Evolutionary conservation across 1,140 invertebrate genomes (phyloP).

Genomic region (Achatina immaculata): DNA sequence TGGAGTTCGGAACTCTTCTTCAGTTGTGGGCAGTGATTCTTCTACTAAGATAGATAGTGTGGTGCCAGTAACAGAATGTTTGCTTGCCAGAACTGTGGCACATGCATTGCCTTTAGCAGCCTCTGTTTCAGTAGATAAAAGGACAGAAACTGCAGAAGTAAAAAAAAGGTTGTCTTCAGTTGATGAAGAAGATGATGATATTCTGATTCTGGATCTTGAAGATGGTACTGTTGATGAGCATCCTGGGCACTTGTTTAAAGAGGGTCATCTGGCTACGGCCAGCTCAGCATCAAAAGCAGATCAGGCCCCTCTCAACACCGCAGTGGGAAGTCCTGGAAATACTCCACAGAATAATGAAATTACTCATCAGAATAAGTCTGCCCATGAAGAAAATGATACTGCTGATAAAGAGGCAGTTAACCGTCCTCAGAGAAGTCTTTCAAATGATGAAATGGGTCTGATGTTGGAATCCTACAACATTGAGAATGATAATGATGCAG

Average conservation of each 20-base stretch:
- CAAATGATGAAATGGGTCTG: conserved; percentile 34
- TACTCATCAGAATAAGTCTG: neutral
- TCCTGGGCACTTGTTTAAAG: neutral
- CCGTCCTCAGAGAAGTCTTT: neutral
- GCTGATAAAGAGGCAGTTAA: neutral
- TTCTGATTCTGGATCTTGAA: conserved; percentile 26
- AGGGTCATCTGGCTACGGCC: neutral
- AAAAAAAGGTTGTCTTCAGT: neutral
- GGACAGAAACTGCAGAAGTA: neutral
- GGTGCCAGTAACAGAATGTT: too few species aligned
- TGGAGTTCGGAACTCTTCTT: neutral
- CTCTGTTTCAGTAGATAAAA: neutral
- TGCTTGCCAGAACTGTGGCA: too few species aligned
- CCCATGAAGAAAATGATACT: neutral
- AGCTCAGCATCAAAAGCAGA: neutral
- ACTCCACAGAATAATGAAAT: neutral
- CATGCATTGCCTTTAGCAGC: too few species aligned
- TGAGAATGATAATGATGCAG: neutral
- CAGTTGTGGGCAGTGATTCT: neutral
- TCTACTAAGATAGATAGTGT: too few species aligned
- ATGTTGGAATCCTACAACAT: conserved; percentile 26
- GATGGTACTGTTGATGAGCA: conserved; percentile 1
- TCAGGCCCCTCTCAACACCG: neutral
- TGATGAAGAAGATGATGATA: conserved; percentile 30
- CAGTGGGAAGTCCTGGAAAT: neutral